Base-by-base conservation (phyloP, 2,888 invertebrate genomes). In the Troglohyphantes excavatus region DNA sequence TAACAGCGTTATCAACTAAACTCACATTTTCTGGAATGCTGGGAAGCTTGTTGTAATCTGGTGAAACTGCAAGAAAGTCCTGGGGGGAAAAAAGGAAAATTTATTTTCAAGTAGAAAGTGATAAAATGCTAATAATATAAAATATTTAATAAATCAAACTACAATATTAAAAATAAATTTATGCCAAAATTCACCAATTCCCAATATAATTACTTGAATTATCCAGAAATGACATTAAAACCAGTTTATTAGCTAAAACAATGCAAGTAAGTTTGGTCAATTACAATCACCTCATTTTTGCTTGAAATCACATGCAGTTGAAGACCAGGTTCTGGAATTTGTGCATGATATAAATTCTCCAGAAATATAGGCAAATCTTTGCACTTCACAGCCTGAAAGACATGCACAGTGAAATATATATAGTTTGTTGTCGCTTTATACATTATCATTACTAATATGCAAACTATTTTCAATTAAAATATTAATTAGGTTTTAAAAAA, bases 11-110 rank as follows among this genome's bases (percentile, higher is more conserved):
- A 17, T 11, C 19, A 39, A 39, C 39, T 11, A 3, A 26, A 63
- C 96, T 96, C 94, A 98, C 98, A 95, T 98, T 98, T 94, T 98
- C 97, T 82, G 98, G 98, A 94, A 99, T 98, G 94, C 96, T 97
- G 23, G 99, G 98, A 92, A 99, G 94, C 93, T 96, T 96, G 92
- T 96, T 96, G 92, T 96, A 95, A 93, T 96, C 95, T 33, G 97
- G 97, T 92, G 96, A 95, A 93, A 96, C 96, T 92, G 96, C 96
- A 91, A 95, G 95, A 93, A 98, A 98, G 93, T 95, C 95, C 96
- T 97, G 94, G 27, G 17, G 13, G 17, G n/a, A 85, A 63, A 46
- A 1, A 73, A 13, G 26, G 13, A 33, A 19, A 72, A 39, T 6
- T 39, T 59, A 19, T 21, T 0, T 46, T n/a, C 19, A 6, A 43